phyloP scores from a whole-genome alignment of 2,797 vertebrate genomes.

The Pygocentrus nattereri region DNA sequence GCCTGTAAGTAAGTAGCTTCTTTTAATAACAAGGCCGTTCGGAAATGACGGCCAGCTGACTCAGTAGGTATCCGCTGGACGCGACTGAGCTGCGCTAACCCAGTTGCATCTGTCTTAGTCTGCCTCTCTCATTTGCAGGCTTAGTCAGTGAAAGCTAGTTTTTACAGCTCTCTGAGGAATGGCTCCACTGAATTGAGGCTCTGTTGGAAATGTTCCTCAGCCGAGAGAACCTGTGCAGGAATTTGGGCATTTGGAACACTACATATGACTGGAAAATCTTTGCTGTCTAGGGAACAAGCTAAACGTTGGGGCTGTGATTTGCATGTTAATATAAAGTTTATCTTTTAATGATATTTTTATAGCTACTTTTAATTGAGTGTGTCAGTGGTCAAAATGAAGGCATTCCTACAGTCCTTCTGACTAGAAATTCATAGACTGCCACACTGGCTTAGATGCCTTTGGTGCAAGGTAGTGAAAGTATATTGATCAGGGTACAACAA shows the following conservation, averaged over 20 bases:
- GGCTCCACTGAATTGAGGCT: constrained; percentile 25
- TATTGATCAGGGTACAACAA: too few species aligned
- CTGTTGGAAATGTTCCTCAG: constrained; percentile 24
- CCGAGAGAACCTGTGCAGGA: background rate
- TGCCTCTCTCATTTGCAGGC: background rate
- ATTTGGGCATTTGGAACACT: background rate
- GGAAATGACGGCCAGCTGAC: constrained; percentile 11
- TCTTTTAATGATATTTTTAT: constrained; percentile 1
- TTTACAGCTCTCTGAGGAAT: constrained; percentile 41
- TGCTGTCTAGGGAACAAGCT: background rate
- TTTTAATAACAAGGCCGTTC: background rate
- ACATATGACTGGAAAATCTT: background rate
- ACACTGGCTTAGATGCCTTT: too few species aligned
- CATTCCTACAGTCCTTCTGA: constrained; percentile 20
- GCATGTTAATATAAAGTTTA: background rate
- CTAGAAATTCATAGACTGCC: background rate
- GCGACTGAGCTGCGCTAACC: constrained; percentile 22
- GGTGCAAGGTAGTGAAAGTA: too few species aligned
- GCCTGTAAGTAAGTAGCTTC: background rate
- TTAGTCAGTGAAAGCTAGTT: constrained; percentile 7
- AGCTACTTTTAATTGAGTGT: constrained; percentile 2
- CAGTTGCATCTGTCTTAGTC: constrained; percentile 35
- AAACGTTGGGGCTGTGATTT: background rate
- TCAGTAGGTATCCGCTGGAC: constrained; percentile 37
- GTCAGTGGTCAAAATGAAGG: constrained; percentile 36